Evolutionary conservation across 2,797 vertebrate species (phyloP).

Genomic region (Botia kubotai): DNA sequence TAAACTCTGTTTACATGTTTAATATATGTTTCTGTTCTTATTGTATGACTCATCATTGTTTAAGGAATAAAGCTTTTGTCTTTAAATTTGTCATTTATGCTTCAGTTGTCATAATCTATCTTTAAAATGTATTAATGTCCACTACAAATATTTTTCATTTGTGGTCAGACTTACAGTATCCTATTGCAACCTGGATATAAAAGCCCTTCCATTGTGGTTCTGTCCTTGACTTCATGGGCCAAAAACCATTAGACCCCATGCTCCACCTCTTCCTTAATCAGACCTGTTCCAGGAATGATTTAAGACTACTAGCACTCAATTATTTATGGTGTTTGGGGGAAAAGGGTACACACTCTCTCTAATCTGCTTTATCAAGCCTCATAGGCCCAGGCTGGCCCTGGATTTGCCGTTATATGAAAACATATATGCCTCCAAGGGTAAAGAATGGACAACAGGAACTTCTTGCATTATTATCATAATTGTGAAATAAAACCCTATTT

Average conservation of each 20-base stretch:
- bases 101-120: no score
- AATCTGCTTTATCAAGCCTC: slow-evolving; percentile 7
- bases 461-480: slow-evolving; percentile 52
- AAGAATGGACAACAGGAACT: slow-evolving; percentile 22
- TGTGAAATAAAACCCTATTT: background rate
- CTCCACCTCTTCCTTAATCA: slow-evolving; percentile 30
- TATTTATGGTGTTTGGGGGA: slow-evolving; percentile 25
- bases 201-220: background rate
- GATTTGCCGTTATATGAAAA: slow-evolving; percentile 21
- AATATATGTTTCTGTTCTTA: no score
- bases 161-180: background rate
- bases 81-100: no score
- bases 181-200: background rate
- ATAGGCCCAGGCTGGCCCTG: background rate
- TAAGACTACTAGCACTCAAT: slow-evolving; percentile 11
- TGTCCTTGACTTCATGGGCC: background rate
- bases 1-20: no score
- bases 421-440: background rate
- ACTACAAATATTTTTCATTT: no score
- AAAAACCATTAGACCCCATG: background rate
- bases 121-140: no score
- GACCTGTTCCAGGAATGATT: slow-evolving; percentile 21
- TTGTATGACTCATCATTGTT: no score
- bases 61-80: no score
- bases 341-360: slow-evolving; percentile 26